Evolutionary conservation across 2,797 vertebrate genomes (phyloP).

Genomic region (Pseudotriccus pelzelni): DNA sequence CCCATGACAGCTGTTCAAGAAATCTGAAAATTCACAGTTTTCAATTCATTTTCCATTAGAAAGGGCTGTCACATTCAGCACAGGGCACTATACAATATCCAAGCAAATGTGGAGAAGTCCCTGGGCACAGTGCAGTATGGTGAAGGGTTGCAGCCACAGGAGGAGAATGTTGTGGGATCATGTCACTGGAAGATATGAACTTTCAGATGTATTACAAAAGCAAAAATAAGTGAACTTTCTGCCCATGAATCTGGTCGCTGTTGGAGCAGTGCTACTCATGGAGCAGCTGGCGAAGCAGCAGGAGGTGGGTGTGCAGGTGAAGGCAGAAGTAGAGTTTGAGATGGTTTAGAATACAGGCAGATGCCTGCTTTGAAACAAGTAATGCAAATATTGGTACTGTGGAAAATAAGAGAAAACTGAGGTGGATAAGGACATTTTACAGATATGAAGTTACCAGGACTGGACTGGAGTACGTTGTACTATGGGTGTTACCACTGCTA

Average conservation of each 20-base stretch:
- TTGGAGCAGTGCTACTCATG: background rate
- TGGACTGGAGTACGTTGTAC: background rate
- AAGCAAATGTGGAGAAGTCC: background rate
- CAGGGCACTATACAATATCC: background rate
- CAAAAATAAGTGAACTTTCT: background rate
- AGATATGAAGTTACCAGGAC: background rate
- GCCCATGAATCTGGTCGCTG: background rate
- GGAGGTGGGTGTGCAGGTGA: background rate
- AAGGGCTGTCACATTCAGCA: background rate
- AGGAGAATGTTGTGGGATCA: background rate
- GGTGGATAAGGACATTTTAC: background rate
- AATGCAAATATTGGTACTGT: background rate
- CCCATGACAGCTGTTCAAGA: background rate
- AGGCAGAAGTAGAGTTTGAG: background rate
- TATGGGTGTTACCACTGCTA: background rate
- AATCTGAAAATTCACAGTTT: background rate
- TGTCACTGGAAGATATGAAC: background rate
- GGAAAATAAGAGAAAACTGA: background rate
- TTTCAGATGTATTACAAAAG: background rate
- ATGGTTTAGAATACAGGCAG: background rate
- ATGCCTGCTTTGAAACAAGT: background rate
- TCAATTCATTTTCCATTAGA: background rate
- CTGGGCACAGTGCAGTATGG: background rate
- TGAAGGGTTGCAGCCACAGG: background rate
- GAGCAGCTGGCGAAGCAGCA: background rate